Conservation (phyloP, 92 coral and sea anemone species). For the Virgularia gustaviana region DNA sequence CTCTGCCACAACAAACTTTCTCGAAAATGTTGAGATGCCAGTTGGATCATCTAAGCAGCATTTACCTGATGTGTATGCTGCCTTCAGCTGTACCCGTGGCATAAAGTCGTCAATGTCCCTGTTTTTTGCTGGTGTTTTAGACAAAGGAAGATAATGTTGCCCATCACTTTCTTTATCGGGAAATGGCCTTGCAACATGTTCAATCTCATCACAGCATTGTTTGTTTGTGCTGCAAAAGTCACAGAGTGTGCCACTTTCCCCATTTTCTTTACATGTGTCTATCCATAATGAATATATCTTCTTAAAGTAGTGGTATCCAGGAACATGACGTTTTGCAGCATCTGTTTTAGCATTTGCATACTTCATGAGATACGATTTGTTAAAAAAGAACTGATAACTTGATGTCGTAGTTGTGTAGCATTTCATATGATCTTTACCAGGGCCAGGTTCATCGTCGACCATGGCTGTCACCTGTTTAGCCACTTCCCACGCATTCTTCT, state of each 20-base stretch:
- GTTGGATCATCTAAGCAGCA: constrained; percentile 41
- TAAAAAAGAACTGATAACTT: constrained; percentile 30
- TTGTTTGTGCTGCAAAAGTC: constrained; percentile 34
- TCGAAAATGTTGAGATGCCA: constrained; percentile 45
- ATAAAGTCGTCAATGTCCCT: constrained; percentile 43
- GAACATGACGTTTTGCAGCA: constrained; percentile 16
- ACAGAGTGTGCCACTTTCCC: constrained; percentile 35
- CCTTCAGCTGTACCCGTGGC: constrained; percentile 24
- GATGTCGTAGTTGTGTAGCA: constrained; percentile 20
- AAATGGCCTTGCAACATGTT: constrained; percentile 28
- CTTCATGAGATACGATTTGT: constrained; percentile 44
- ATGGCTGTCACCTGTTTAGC: constrained; percentile 46
- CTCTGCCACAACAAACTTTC: constrained; percentile 52
- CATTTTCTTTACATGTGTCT: constrained; percentile 31
- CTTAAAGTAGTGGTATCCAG: constrained; percentile 31
- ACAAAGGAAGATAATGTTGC: constrained; percentile 31
- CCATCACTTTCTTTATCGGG: constrained; percentile 30
- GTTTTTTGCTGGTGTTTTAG: constrained; percentile 38
- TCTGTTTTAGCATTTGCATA: constrained; percentile 54
- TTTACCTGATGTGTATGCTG: constrained; percentile 29
- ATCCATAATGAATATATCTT: constrained; percentile 39
- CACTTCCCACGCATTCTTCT: constrained; percentile 53
- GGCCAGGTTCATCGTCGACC: constrained; percentile 57
- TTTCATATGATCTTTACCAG: constrained; percentile 23
- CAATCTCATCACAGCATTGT: constrained; percentile 38